Evolutionary conservation across 2,888 invertebrate genomes (phyloP).

Genomic region (Folsomia manolachei): DNA sequence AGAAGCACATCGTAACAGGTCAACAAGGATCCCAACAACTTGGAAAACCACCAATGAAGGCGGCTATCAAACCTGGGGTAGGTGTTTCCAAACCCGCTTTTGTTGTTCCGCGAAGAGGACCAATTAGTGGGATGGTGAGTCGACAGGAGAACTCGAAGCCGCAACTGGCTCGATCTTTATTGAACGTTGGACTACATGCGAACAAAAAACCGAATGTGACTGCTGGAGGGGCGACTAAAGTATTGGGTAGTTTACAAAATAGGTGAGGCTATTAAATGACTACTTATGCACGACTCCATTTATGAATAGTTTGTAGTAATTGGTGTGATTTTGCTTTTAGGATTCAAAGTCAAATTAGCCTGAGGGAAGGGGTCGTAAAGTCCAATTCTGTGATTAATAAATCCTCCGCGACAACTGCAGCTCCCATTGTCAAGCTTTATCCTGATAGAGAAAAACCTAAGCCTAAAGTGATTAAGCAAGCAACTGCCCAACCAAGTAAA

Average conservation of each 20-base stretch:
- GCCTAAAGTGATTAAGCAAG: not conserved
- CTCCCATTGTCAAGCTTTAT: not conserved
- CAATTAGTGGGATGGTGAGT: constrained; percentile 10
- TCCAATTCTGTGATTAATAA: not conserved
- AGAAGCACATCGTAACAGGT: constrained; percentile 22
- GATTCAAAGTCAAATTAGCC: not conserved
- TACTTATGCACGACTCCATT: not conserved
- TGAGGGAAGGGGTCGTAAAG: not conserved
- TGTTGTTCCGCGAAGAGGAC: constrained; percentile 30
- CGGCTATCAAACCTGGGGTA: constrained; percentile 5
- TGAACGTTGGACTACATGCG: not conserved
- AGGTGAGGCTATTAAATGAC: not conserved
- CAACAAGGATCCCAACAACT: not conserved
- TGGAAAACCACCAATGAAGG: not conserved
- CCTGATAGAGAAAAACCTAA: too few relatives aligned
- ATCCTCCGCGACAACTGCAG: not conserved
- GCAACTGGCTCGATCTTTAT: not conserved
- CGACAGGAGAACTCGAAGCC: constrained; percentile 21
- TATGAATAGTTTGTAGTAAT: too few relatives aligned
- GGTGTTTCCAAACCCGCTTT: constrained; percentile 20
- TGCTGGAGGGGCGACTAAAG: constrained; percentile 7
- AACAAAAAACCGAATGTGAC: not conserved
- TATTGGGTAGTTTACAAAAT: constrained; percentile 21
- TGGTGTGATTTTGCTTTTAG: not conserved
- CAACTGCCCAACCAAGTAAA: not conserved